Evolutionary conservation across 2,113 vertebrate species (phyloP).

Genomic region (Carlito syrichta): DNA sequence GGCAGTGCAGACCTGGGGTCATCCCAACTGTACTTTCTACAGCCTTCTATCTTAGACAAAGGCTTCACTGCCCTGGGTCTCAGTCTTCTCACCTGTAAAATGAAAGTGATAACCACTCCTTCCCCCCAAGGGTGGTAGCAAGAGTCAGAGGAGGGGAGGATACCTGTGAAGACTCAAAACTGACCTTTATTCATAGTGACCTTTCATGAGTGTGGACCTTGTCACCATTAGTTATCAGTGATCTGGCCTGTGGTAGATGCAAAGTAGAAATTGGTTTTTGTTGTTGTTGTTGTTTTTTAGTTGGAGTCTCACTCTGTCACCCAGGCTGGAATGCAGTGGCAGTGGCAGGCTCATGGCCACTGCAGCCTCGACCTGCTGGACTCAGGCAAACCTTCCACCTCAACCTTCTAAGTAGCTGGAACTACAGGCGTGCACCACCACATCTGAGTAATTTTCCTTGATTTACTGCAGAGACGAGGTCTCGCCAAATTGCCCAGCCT

Average conservation of each 20-base stretch:
- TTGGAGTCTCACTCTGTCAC: too few relatives aligned
- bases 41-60: not conserved
- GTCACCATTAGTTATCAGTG: not conserved
- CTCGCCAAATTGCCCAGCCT: too few relatives aligned
- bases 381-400: too few relatives aligned
- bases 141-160: not conserved
- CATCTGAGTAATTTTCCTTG: too few relatives aligned
- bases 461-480: too few relatives aligned
- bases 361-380: too few relatives aligned
- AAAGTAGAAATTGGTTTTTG: not conserved
- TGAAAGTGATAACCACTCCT: not conserved
- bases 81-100: not conserved
- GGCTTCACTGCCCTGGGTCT: not conserved
- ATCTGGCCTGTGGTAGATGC: not conserved
- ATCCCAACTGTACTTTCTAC: not conserved
- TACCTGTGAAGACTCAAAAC: not conserved
- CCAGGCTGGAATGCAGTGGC: too few relatives aligned
- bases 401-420: too few relatives aligned
- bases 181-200: not conserved
- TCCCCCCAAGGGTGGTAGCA: not conserved
- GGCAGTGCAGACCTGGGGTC: not conserved
- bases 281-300: too few relatives aligned
- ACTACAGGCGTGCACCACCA: too few relatives aligned
- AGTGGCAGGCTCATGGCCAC: too few relatives aligned
- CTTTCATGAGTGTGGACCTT: accelerated